Evolutionary conservation across 2,888 invertebrate species (phyloP), one percentile per base, ranked within the genome.

Genomic region (Caenorhabditis virilis): DNA sequence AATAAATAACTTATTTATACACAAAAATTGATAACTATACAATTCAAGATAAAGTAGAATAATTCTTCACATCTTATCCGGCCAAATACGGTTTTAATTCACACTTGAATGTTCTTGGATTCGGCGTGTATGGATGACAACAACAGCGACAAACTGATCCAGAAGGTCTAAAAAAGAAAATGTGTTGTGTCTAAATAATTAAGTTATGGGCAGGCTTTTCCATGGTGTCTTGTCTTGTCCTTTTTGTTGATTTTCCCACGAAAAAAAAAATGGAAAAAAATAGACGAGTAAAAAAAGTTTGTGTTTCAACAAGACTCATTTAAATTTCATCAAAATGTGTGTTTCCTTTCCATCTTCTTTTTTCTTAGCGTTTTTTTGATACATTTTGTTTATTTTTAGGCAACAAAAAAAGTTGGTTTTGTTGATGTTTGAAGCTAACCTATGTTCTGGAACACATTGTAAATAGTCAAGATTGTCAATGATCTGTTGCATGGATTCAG

Each of bases 81-180:
- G 54, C 36, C 45, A 72, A 45, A 48, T 53, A 72, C 7, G 78
- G 72, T 57, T 80, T 80, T 42, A 75, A 63, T 55, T 82, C 80
- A 51, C 81, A 81, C 38, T 74, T 65, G 62, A 78, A 81, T 1
- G 79, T 82, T 36, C 59, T 48, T n/a, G 82, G 82, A 57, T 82
- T 77, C 23, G 80, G 79, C 6, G 70, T 58, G 66, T 72, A 81
- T 2, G 81, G 81, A 43, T 80, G 78, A 47, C 81, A 81, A 59
- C 81, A 81, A 49, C 81, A 81, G 13, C 81, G 76, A 49, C 81
- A 81, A n/a, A 79, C 75, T 2, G 72, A 67, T 9, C 76, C 79
- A 36, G 71, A 55, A 1, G 74, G 67, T 46, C 80, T 80, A 73
- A 20, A 39, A 39, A 39, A 15, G 15, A 23, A 23, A 15, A 46